Base-by-base conservation (phyloP, 2,888 invertebrate species). In the Catocala nupta region DNA sequence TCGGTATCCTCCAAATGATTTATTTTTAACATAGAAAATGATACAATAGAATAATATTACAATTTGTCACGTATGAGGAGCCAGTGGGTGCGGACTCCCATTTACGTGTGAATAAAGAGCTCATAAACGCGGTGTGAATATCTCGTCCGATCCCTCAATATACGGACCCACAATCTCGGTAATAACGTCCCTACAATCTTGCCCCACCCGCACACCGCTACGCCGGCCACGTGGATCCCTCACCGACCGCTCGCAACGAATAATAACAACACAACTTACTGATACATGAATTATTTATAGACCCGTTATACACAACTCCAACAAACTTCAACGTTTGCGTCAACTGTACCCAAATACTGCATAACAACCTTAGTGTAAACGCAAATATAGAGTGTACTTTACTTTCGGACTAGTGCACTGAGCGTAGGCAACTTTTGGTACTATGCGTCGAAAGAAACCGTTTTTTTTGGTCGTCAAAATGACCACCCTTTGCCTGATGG, bases 231-330 rank as follows among this genome's bases (percentile, higher is more conserved):
- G 51, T 5, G 45, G 10, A 50, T 10, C 39, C 25, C 16, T 8
- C 9, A 2, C 16, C 7, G 16, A 6, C 16, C 13, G 8, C 47
- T 7, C 33, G 0, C 33, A 0, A 16, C 34, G 42, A 36, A 45
- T 58, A 13, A 45, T 45, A 65, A 61, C 34, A 58, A 50, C 58
- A 55, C 33, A 48, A 55, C 52, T 58, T 47, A 56, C 34, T 50
- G 16, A 57, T 50, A 54, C 44, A 51, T 59, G 43, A 51, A 71
- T 62, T 48, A 65, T 61, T 48, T 56, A 39, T 44, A 61, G 2
- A 16, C 25, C 25, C 5, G 4, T 44, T 16, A 5, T 36, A 44
- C 45, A 33, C n/a, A 42, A 44, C 34, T 53, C 43, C 1, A 11
- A 51, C 33, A 33, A 55, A 49, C 60, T 53, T 50, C 7, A 45